Evolutionary conservation across 1,140 invertebrate genomes (phyloP).

Genomic region (Drosophila sp.): DNA sequence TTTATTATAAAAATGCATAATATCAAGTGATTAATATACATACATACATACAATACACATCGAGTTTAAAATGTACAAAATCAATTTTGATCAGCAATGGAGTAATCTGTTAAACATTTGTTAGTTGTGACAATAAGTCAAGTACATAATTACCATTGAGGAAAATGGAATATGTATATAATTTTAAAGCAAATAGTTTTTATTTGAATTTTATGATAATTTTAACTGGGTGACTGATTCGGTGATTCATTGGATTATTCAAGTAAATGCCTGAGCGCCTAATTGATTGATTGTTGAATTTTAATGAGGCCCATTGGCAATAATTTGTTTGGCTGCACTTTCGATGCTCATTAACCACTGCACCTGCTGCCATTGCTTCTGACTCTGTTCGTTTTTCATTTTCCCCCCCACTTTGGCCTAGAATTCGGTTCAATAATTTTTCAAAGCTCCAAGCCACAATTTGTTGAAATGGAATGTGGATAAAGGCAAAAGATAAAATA

Average conservation of each 20-base stretch:
- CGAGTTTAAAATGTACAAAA: background rate
- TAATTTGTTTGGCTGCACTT: conserved; percentile 14
- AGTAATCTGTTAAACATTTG: background rate
- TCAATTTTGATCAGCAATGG: background rate
- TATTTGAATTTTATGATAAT: conserved; percentile 52
- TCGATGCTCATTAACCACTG: conserved; percentile 50
- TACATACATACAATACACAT: no score
- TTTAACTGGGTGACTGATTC: conserved; percentile 29
- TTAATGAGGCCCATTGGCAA: conserved; percentile 51
- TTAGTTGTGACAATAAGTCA: background rate
- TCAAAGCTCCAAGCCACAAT: conserved; percentile 31
- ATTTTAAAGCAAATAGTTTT: conserved; percentile 42
- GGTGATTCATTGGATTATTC: conserved; percentile 5
- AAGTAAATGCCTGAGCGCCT: conserved; percentile 17
- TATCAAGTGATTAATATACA: background rate
- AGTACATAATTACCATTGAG: background rate
- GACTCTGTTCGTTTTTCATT: background rate
- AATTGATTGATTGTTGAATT: conserved; percentile 49
- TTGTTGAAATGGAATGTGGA: conserved; percentile 3
- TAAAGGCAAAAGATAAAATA: conserved; percentile 6
- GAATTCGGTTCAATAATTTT: conserved; percentile 58
- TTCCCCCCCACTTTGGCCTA: conserved; percentile 15
- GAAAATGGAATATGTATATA: background rate
- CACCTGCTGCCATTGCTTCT: conserved; percentile 41
- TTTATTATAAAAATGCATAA: background rate